Evolutionary conservation across 37 sponge, comb jelly and placozoan genomes (phyloP), one percentile per base, ranked within the genome.

Genomic region (Geodia barretti): DNA sequence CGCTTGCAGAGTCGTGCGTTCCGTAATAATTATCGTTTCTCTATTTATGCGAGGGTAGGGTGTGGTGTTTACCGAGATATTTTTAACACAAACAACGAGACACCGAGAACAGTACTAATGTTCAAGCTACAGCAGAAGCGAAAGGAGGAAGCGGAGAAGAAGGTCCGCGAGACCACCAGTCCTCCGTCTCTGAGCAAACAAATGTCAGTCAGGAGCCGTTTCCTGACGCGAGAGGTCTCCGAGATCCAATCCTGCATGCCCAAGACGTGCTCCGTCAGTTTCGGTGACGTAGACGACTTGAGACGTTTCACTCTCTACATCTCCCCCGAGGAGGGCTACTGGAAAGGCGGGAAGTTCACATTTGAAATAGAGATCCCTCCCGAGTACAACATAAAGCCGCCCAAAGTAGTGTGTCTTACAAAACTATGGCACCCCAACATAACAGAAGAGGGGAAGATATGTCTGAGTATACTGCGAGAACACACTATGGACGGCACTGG

Each of bases 401-500:
- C 90, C 54, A 30, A 21, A 9, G 86, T 64, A 24, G 19, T 20
- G 11, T 93, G 94, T 70, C 68, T 78, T 62, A 93, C 94, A 1
- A 67, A 71, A 83, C 40, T 93, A 26, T 93, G 94, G 94, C 94
- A 93, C 36, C 94, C 94, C 4, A 93, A 93, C 76, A 93, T 93
- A 31, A 87, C 87, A 1, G 94, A 93, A 79, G 88, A 86, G 70
- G 94, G 90, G 0, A 86, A 89, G 69, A 86, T 93, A 4, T 93
- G 94, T 83, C 68, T 93, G 26, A 93, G 89, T 58, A 81, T 93
- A n/a, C 63, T 93, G 33, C 70, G 89, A 36, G 90, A 93, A 75
- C 83, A 89, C 25, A 62, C 89, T 2, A 43, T 93, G 58, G 87
- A 93, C 75, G 87, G 94, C 5, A 84, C 82, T 64, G 90, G 94